Evolutionary conservation across 1,140 invertebrate genomes (phyloP).

Genomic region (Pinna nobilis): DNA sequence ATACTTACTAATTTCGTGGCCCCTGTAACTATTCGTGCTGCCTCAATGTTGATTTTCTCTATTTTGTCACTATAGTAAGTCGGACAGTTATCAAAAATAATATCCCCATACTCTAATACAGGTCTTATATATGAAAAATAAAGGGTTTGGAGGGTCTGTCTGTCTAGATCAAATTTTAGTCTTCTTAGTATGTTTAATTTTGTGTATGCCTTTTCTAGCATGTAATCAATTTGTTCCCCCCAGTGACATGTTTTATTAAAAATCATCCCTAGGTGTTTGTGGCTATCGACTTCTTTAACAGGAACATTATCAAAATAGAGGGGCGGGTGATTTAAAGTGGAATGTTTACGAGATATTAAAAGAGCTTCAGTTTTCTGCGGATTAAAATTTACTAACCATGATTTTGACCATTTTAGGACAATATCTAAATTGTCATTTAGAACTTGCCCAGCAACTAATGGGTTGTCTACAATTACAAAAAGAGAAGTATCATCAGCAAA

Average conservation of each 20-base stretch:
- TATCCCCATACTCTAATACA: slow-evolving; percentile 25
- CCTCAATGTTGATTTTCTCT: slow-evolving; percentile 21
- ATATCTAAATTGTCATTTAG: slow-evolving; percentile 24
- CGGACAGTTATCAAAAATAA: slow-evolving; percentile 17
- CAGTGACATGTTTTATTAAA: not conserved
- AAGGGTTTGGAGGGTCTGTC: slow-evolving; percentile 11
- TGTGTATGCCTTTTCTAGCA: slow-evolving; percentile 19
- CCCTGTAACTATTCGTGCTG: no score
- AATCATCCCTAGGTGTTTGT: slow-evolving; percentile 38
- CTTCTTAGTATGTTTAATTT: slow-evolving; percentile 14
- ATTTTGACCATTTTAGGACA: slow-evolving; percentile 12
- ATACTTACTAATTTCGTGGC: no score
- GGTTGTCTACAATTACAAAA: slow-evolving; percentile 22
- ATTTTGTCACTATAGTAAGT: not conserved
- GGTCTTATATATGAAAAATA: slow-evolving; percentile 29
- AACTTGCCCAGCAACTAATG: not conserved
- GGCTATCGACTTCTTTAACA: slow-evolving; percentile 8
- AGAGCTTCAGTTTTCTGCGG: slow-evolving; percentile 32
- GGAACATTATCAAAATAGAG: slow-evolving; percentile 3
- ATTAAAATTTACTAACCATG: slow-evolving; percentile 39
- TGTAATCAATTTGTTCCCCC: slow-evolving; percentile 10
- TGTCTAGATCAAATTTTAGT: slow-evolving; percentile 24
- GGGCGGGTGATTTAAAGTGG: not conserved
- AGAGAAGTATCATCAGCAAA: slow-evolving; percentile 43
- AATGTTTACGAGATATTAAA: slow-evolving; percentile 25